These are phyloP conservation scores for Ailurus styani DNA, from an alignment of 2,113 vertebrate species.

Conservation along the genomic window DNA sequence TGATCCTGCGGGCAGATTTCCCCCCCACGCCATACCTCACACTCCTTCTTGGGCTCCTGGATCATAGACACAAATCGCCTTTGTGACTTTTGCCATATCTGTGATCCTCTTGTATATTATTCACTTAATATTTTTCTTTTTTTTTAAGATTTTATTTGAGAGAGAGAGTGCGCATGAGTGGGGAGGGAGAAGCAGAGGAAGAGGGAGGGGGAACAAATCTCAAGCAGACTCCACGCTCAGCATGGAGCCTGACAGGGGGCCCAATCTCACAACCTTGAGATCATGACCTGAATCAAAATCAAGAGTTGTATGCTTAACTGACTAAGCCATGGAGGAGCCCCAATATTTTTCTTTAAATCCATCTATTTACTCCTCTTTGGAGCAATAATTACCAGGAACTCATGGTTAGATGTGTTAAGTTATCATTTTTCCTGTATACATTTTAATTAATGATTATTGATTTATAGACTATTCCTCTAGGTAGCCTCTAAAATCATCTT, in stretches of 20 bases:
- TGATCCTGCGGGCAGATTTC: accelerated
- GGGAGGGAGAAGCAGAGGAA: background rate
- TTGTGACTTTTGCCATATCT: background rate
- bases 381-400: background rate
- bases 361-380: background rate
- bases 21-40: accelerated
- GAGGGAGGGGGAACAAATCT: background rate
- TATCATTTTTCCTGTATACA: background rate
- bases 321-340: background rate
- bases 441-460: background rate
- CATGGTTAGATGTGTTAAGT: too few relatives aligned
- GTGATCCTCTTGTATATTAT: accelerated
- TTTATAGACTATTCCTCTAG: background rate
- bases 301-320: background rate
- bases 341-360: background rate
- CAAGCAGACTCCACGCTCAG: background rate
- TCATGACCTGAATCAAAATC: background rate
- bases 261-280: background rate
- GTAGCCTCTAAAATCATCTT: background rate
- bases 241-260: background rate
- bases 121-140: background rate
- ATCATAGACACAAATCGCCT: background rate
- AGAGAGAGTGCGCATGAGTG: background rate
- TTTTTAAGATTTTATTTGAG: background rate
- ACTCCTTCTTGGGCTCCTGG: background rate